phyloP scores from a whole-genome alignment of 2,888 invertebrate species.

The Volucella inanis region DNA sequence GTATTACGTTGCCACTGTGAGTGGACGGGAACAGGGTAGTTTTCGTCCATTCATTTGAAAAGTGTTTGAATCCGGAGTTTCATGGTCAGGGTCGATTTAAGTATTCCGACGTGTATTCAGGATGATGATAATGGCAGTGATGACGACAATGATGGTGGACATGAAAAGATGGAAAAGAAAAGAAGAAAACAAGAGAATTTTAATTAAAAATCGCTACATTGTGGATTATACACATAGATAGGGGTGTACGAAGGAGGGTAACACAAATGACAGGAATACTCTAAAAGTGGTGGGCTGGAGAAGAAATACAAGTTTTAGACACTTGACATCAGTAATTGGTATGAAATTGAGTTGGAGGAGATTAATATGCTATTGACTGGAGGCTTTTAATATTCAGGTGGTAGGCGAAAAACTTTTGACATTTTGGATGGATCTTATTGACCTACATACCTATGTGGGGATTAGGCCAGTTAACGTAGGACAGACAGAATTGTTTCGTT shows the following conservation, averaged over 20 bases:
- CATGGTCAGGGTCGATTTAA: slow-evolving; percentile 46
- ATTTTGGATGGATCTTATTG: slow-evolving; percentile 21
- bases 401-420: slow-evolving; percentile 7
- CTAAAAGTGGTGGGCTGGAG: neutral
- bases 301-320: slow-evolving; percentile 1
- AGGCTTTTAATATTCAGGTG: slow-evolving; percentile 34
- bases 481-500: too few relatives aligned
- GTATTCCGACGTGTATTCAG: too few relatives aligned
- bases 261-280: slow-evolving; percentile 22
- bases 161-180: slow-evolving; percentile 41
- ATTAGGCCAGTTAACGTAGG: too few relatives aligned
- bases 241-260: neutral
- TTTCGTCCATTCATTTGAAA: slow-evolving; percentile 4
- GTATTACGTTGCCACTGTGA: slow-evolving; percentile 83
- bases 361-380: slow-evolving; percentile 31
- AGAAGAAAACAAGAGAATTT: slow-evolving; percentile 30
- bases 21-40: slow-evolving; percentile 1
- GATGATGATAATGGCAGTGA: slow-evolving; percentile 22
- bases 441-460: slow-evolving; percentile 2
- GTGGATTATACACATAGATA: neutral
- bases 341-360: slow-evolving; percentile 42
- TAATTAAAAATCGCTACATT: slow-evolving; percentile 52
- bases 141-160: slow-evolving; percentile 16
- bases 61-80: slow-evolving; percentile 29
- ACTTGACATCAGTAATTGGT: slow-evolving; percentile 58